Base-by-base conservation (phyloP, 2,113 vertebrate species). In the Hyaena hyaena region DNA sequence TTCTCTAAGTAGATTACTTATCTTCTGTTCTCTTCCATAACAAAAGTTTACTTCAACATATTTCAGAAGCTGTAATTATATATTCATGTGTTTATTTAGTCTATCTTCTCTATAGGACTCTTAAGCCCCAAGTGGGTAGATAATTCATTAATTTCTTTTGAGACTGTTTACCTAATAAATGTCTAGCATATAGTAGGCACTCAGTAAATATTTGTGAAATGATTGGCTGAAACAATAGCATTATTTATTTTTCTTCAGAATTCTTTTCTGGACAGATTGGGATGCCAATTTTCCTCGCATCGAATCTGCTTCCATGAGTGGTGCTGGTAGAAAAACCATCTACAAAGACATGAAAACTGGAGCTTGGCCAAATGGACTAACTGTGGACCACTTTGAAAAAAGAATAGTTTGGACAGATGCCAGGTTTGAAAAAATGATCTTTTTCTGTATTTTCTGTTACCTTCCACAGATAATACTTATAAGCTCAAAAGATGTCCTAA, bases 231-330 rank as follows among this genome's bases (percentile, higher is more conserved):
- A 88, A 50, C 21, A 84, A 69, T 66, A 48, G 0, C 5, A 55
- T 90, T 63, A 21, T 93, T 73, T 91, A 23, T 97, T 96, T 88
- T 73, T 98, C 73, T 80, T 97, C 93, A 99, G 99, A 98, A 99
- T 99, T 98, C 98, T 99, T 39, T 99, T 99, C 99, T 99, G 99
- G 99, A 99, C 99, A 9, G 99, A 99, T 98, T 99, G 99, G 99
- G 99, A 99, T 98, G 99, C 99, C 43, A 99, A 99, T 73, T 99
- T 99, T 97, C 99, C 99, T 92, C 99, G 99, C 43, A 99, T 99
- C 2, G 99, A 99, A 93, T 99, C 99, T 0, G 99, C 99, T 5
- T 99, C 99, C 4, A 99, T 99, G 99, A 99, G 99, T 0, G 99
- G 99, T 85, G 99, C 99, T 0, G 99, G 99, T 39, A 99, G 99